Percentiles rank a stretch among this genome's conserved stretches.
Evolutionary conservation across 2,888 invertebrate species (phyloP).

Genomic region (Xestia rhomboidea): DNA sequence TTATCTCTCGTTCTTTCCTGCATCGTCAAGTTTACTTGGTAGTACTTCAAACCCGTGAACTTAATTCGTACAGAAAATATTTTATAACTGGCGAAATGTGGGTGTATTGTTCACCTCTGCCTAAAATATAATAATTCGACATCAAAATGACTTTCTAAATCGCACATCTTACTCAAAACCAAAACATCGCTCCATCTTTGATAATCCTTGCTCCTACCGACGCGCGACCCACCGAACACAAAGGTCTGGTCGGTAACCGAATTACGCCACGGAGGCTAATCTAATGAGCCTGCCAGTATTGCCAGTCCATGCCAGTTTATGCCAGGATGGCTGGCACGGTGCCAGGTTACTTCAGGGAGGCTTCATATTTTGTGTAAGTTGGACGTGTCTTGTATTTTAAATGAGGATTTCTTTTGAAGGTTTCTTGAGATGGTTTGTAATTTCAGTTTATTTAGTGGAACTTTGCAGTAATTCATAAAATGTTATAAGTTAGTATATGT

Average conservation of each 20-base stretch:
- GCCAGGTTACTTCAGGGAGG: conserved; percentile 41
- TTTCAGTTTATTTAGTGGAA: conserved; percentile 6
- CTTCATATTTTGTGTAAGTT: conserved; percentile 52
- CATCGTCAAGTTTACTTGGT: background rate
- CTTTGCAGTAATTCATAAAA: background rate
- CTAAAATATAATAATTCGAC: background rate
- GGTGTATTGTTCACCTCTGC: background rate
- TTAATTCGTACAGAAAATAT: background rate
- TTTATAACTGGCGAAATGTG: background rate
- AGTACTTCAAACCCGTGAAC: background rate
- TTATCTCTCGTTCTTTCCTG: background rate
- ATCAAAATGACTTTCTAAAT: background rate
- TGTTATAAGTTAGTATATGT: background rate
- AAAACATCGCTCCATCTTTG: conserved; percentile 6
- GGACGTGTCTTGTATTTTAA: conserved; percentile 51
- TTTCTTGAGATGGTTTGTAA: conserved; percentile 24
- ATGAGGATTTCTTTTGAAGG: conserved; percentile 42
- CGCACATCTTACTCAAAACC: background rate
- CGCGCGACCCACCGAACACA: conserved; percentile 25
- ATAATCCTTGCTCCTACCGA: conserved; percentile 2
- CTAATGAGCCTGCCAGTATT: conserved; percentile 49
- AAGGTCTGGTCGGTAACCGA: conserved; percentile 52
- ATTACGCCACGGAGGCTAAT: conserved; percentile 52
- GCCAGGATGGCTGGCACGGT: conserved; percentile 32
- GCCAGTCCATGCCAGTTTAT: conserved; percentile 23